These are phyloP conservation scores for Clinocottus analis DNA, from an alignment of 2,113 vertebrate species.

Conservation along the genomic window DNA sequence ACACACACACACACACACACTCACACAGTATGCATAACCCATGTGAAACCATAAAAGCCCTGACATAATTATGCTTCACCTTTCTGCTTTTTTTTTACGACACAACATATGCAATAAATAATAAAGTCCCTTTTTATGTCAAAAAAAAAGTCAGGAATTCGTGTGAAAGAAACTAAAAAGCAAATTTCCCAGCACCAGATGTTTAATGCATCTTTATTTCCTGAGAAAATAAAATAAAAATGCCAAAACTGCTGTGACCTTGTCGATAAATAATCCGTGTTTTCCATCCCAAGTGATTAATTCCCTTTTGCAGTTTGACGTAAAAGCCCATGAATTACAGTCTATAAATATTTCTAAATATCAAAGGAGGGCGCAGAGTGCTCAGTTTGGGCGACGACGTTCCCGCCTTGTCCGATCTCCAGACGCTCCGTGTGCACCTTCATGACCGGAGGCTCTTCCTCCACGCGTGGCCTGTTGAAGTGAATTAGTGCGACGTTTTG, in stretches of 20 bases:
- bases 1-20: constrained; percentile 8
- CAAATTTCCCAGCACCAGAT: neutral
- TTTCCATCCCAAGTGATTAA: neutral
- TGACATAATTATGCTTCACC: neutral
- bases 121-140: neutral
- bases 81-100: neutral
- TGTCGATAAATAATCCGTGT: neutral
- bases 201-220: too few species aligned
- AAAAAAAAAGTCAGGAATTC: neutral
- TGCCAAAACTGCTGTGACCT: neutral
- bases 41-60: constrained; percentile 12
- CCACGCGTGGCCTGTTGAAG: too few species aligned
- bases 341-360: neutral
- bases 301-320: too few species aligned
- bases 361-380: too few species aligned
- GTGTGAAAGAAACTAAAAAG: neutral
- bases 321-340: too few species aligned
- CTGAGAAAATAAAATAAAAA: too few species aligned
- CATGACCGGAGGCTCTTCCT: too few species aligned
- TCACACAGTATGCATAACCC: neutral
- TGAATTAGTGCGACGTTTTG: too few species aligned
- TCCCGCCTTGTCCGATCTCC: neutral
- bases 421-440: neutral
- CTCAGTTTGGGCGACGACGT: too few species aligned
- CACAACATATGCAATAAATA: neutral